A percentile compares a stretch with the other conserved stretches of the same genome.
These are phyloP conservation scores for Plagiodera versicolora DNA, from an alignment of 2,888 invertebrate species.

Conservation along the genomic window DNA sequence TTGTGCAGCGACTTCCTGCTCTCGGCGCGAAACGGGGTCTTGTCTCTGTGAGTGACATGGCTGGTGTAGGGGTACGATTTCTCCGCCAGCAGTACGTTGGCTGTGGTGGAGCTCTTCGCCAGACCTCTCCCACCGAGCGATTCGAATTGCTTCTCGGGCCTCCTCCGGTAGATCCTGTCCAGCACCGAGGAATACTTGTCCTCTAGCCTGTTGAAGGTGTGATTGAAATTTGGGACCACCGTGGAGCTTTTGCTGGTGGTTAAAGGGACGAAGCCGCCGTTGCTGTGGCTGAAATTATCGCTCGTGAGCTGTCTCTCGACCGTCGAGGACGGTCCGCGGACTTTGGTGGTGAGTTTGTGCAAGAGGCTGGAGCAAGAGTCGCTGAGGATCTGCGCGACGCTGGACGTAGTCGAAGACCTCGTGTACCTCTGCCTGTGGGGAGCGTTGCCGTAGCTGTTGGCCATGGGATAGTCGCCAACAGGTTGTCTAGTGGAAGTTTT, in stretches of 20 bases:
- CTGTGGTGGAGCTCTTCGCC: slow-evolving; percentile 71
- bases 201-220: slow-evolving; percentile 70
- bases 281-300: slow-evolving; percentile 13
- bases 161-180: slow-evolving; percentile 69
- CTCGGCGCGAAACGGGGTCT: slow-evolving; percentile 65
- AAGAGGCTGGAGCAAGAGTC: slow-evolving; percentile 86
- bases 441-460: slow-evolving; percentile 27
- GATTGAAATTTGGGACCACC: slow-evolving; percentile 49
- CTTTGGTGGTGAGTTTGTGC: slow-evolving; percentile 74
- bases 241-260: slow-evolving; percentile 44
- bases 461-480: slow-evolving; percentile 35
- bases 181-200: slow-evolving; percentile 79
- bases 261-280: slow-evolving; percentile 33
- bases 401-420: slow-evolving; percentile 75
- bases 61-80: slow-evolving; percentile 65
- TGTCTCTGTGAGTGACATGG: slow-evolving; percentile 61
- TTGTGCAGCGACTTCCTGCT: slow-evolving; percentile 45
- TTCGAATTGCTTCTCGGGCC: slow-evolving; percentile 71
- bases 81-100: slow-evolving; percentile 67
- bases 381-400: slow-evolving; percentile 82
- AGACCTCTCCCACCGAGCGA: slow-evolving; percentile 57
- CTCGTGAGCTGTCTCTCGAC: slow-evolving; percentile 48
- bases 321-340: slow-evolving; percentile 72
- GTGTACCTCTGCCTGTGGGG: slow-evolving; percentile 65
- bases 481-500: slow-evolving; percentile 31